These are phyloP conservation scores for Melanerpes formicivorus DNA, from an alignment of 2,113 vertebrate genomes.

Conservation along the genomic window DNA sequence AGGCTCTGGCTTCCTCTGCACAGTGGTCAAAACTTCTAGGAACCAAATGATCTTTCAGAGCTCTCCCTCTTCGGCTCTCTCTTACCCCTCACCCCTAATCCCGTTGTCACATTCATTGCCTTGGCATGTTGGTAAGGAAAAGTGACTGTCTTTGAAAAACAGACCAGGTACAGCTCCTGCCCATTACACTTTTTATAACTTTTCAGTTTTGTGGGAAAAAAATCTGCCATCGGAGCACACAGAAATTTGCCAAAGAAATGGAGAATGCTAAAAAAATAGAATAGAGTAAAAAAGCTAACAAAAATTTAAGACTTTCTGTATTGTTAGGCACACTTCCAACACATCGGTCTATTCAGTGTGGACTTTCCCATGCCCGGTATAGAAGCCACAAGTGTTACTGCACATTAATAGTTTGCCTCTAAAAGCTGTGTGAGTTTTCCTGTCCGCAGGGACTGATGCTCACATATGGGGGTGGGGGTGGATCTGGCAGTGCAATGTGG, in stretches of 20 bases:
- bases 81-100: neutral
- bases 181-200: neutral
- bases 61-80: neutral
- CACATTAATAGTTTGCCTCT: slow-evolving; percentile 46
- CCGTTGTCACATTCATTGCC: neutral
- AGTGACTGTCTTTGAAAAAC: neutral
- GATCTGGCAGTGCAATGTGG: slow-evolving; percentile 45
- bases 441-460: slow-evolving; percentile 32
- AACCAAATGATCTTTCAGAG: neutral
- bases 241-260: slow-evolving; percentile 31
- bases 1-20: neutral
- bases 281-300: neutral
- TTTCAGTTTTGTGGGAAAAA: slow-evolving; percentile 32
- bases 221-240: neutral
- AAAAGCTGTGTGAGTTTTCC: neutral
- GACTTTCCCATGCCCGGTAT: slow-evolving; percentile 61
- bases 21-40: neutral
- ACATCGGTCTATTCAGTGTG: neutral
- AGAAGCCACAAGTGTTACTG: slow-evolving; percentile 51
- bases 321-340: slow-evolving; percentile 57
- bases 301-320: slow-evolving; percentile 38
- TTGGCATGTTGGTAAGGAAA: neutral
- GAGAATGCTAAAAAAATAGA: slow-evolving; percentile 10
- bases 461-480: neutral
- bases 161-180: neutral